A percentile compares a stretch with the other conserved stretches of the same genome.
phyloP scores from a whole-genome alignment of 2,113 vertebrate genomes.

The Bos javanicus region DNA sequence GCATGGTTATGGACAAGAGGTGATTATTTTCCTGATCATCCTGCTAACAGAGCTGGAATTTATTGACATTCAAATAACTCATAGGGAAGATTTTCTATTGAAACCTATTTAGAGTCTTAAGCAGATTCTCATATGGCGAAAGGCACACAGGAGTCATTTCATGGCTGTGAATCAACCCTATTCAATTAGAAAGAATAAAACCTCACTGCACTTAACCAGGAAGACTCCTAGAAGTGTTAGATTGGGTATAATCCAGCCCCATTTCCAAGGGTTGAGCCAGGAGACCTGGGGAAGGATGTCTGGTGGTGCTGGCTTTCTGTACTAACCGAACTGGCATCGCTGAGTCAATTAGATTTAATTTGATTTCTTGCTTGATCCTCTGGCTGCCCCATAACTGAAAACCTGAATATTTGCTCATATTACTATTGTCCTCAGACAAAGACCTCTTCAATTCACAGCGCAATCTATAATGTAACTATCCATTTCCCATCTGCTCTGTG shows the following conservation, averaged over 20 bases:
- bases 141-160: background rate
- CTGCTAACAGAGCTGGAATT: conserved; percentile 14
- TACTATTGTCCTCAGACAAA: conserved; percentile 71
- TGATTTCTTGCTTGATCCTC: conserved; percentile 48
- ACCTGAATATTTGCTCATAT: conserved; percentile 59
- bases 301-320: background rate
- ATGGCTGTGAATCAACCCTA: background rate
- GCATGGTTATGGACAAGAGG: background rate
- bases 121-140: background rate
- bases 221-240: background rate
- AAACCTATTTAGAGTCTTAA: background rate
- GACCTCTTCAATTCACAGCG: conserved; percentile 51
- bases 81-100: background rate
- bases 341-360: conserved; percentile 62
- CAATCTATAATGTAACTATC: conserved; percentile 26
- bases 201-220: background rate
- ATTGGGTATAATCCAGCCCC: background rate
- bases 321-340: background rate
- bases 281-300: background rate
- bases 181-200: conserved; percentile 36
- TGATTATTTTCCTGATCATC: conserved; percentile 8
- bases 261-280: background rate
- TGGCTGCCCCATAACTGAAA: conserved; percentile 36
- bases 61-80: conserved; percentile 10
- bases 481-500: conserved; percentile 38